These are phyloP conservation scores for Drosophila persimilis DNA, from an alignment of 1,140 invertebrate species.

Conservation along the genomic window DNA sequence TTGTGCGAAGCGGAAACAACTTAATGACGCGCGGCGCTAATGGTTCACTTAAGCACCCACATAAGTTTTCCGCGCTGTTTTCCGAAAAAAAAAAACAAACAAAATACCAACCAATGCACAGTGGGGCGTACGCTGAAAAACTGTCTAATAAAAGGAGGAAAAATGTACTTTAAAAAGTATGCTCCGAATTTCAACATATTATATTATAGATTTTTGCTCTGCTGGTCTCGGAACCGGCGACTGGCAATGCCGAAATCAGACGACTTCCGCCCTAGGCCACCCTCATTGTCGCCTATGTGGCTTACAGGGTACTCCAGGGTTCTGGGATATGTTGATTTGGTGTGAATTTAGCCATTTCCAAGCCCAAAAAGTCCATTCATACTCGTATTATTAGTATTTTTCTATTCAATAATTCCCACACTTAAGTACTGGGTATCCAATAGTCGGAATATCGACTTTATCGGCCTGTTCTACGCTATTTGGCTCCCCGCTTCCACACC, in stretches of 20 bases:
- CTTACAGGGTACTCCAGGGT: background rate
- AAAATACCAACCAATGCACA: conserved; percentile 9
- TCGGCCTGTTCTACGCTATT: conserved; percentile 18
- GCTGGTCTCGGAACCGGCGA: conserved; percentile 38
- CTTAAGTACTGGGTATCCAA: no score
- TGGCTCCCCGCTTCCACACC: background rate
- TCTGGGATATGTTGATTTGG: no score
- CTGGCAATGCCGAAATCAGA: conserved; percentile 65
- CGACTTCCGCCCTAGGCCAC: background rate
- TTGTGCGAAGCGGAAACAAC: conserved; percentile 80
- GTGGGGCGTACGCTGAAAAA: conserved; percentile 9
- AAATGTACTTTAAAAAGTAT: no score
- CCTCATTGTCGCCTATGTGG: conserved; percentile 24
- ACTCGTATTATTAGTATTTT: no score
- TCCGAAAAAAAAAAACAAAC: conserved; percentile 47
- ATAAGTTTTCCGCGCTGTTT: conserved; percentile 65
- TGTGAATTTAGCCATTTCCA: background rate
- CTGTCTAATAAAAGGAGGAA: no score
- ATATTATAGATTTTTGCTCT: conserved; percentile 11
- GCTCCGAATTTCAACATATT: no score
- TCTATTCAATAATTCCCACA: no score
- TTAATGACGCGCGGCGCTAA: conserved; percentile 81
- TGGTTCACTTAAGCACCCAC: conserved; percentile 81
- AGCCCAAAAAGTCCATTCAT: background rate
- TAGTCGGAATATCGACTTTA: no score